Evolutionary conservation across 2,113 vertebrate species (phyloP), one percentile per base, ranked within the genome.

Genomic region (Suncus etruscus): DNA sequence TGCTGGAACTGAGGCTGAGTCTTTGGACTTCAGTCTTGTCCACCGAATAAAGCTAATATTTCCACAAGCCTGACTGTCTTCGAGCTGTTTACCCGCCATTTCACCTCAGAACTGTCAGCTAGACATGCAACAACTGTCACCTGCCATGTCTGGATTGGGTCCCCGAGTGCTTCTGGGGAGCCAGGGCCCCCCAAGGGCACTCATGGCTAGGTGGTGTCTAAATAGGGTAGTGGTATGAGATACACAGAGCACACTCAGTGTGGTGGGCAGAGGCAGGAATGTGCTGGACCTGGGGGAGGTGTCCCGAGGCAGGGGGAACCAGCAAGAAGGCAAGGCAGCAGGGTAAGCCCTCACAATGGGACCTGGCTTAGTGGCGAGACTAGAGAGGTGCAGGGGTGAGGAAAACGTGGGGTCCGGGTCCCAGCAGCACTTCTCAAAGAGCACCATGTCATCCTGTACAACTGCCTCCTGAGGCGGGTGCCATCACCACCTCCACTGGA

Each of bases 331-430:
- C 39, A 39, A n/a, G n/a, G 11, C 11, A 27, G 29, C 5, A 18
- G 58, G 79, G 47, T 14, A 3, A 25, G 25, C 32, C 32, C 47
- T 3, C 1, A 65, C 32, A 27, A 27, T 24, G 2, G 12, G n/a
- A 8, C 20, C 39, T 39, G 3, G 47, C 72, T 54, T 2, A 1
- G 8, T 2, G 83, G 48, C 27, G 45, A 22, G 24, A 2, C 66
- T 4, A 1, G 51, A 39, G 39, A 39, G 3, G 58, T 22, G 58
- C 16, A 22, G 22, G 58, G 58, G 16, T 61, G 18, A 32, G 72
- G 70, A 31, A 27, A 7, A 31, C 0, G 39, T 0, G 32, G 8
- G 1, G 32, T 69, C 0, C 22, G 4, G 58, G 18, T 4, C 18
- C 65, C 65, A 22, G 3, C 20, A 2, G 73, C 11, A 27, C 72